Conservation (phyloP, 2,888 invertebrate species). For the Tenthredo mesomela region DNA sequence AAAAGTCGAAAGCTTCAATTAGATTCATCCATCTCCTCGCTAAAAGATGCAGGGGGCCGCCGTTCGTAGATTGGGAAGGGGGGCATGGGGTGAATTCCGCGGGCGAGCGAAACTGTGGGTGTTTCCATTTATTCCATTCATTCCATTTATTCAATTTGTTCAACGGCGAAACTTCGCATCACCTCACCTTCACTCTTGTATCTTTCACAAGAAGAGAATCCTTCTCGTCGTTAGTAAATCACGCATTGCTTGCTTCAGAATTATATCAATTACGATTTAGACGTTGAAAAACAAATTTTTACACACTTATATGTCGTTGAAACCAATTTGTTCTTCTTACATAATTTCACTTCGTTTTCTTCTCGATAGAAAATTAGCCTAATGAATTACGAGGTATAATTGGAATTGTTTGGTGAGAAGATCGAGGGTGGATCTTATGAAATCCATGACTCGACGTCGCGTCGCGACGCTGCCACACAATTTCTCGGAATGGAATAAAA, state of each 20-base stretch:
- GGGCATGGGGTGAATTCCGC: neutral
- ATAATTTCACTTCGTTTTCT: neutral
- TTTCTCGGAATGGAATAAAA: constrained; percentile 19
- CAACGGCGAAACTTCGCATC: constrained; percentile 51
- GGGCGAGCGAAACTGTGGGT: constrained; percentile 7
- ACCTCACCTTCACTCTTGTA: neutral
- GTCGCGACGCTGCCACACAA: constrained; percentile 5
- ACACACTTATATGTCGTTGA: neutral
- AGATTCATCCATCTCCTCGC: constrained; percentile 55
- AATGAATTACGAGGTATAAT: neutral
- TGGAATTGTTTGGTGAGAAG: neutral
- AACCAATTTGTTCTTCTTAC: neutral
- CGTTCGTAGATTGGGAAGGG: constrained; percentile 19
- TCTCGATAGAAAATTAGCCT: neutral
- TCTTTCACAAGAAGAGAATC: neutral
- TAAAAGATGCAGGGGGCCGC: constrained; percentile 48
- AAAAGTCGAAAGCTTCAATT: constrained; percentile 57
- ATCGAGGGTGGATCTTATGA: constrained; percentile 15
- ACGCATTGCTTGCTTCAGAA: neutral
- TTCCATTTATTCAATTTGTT: constrained; percentile 52
- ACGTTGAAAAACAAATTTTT: neutral
- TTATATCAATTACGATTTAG: neutral
- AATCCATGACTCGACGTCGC: neutral
- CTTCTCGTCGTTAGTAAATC: constrained; percentile 11
- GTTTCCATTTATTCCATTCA: constrained; percentile 54